Evolutionary conservation across 2,113 vertebrate genomes (phyloP).

Genomic region (Prunella himalayana): DNA sequence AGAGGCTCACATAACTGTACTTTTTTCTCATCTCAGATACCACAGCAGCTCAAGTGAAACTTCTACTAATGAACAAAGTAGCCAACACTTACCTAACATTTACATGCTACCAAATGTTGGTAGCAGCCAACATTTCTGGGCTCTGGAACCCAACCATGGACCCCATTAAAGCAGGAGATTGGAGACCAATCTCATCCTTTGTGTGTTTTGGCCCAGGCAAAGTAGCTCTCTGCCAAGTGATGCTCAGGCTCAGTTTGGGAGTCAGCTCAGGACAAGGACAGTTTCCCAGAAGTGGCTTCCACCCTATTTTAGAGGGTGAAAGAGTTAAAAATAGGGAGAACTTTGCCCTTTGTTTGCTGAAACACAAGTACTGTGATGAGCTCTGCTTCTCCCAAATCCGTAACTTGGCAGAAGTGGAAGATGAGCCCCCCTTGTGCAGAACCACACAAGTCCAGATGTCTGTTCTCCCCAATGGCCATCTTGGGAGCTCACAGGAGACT

Average conservation of each 20-base stretch:
- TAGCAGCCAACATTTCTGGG: neutral
- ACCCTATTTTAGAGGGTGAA: neutral
- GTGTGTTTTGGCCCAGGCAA: neutral
- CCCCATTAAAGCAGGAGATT: neutral
- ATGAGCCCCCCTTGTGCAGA: neutral
- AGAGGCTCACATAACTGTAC: neutral
- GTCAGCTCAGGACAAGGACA: neutral
- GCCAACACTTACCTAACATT: too few species aligned
- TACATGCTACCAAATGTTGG: too few species aligned
- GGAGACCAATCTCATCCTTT: neutral
- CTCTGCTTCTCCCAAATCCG: neutral
- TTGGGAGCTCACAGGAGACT: neutral
- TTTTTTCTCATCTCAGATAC: neutral
- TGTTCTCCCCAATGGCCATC: rapidly evolving
- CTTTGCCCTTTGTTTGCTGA: neutral
- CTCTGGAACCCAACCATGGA: neutral
- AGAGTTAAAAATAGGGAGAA: neutral
- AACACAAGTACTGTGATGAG: neutral
- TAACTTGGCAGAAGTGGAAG: neutral
- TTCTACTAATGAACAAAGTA: neutral
- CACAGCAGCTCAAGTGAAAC: neutral
- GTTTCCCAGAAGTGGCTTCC: neutral
- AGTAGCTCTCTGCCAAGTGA: neutral
- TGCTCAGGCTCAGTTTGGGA: neutral
- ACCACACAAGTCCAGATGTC: neutral